Base-by-base conservation (phyloP, 2,797 vertebrate species). In the Poecilia picta region DNA sequence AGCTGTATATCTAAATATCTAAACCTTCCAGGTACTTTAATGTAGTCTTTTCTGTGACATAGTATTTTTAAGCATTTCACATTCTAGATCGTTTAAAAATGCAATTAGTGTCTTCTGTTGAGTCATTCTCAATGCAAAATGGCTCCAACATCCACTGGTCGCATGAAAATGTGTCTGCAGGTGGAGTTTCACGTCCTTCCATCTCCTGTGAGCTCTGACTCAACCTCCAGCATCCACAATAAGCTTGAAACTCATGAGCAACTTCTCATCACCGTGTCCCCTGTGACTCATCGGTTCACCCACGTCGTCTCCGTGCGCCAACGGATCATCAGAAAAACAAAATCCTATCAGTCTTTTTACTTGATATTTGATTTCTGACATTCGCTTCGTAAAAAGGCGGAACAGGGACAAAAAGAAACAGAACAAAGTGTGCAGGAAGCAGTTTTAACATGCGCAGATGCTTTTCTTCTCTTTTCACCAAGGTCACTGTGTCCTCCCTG, bases 231-330 rank as follows among this genome's bases (percentile, higher is more conserved):
- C 73, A 82, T 83, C 85, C 85, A 86, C 74, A 82, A 81, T 18
- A 28, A 81, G 74, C 85, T 80, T 77, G 28, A 83, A 86, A 87
- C 84, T 85, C 81, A 55, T 75, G 20, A 75, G 25, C 82, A 78
- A 88, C 89, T 89, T 88, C 43, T 0, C 85, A 76, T 86, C 87
- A 79, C 83, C 25, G 25, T 71, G 77, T 76, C 76, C 55, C 70
- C 77, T 8, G 76, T 94, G 91, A 93, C 80, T 93, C 89, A 91
- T 81, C 87, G 74, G 83, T 85, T 87, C 90, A 83, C 91, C 93
- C 93, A 92, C 93, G 78, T 87, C 82, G 89, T 78, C 76, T 85
- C 80, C 76, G 79, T 87, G 85, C 83, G 82, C 91, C 89, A 89
- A 81, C 79, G 81, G 75, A 88, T 81, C 70, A 81, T 86, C 75